phyloP scores from a whole-genome alignment of 2,113 vertebrate species.

The Dryoscopus gambensis region DNA sequence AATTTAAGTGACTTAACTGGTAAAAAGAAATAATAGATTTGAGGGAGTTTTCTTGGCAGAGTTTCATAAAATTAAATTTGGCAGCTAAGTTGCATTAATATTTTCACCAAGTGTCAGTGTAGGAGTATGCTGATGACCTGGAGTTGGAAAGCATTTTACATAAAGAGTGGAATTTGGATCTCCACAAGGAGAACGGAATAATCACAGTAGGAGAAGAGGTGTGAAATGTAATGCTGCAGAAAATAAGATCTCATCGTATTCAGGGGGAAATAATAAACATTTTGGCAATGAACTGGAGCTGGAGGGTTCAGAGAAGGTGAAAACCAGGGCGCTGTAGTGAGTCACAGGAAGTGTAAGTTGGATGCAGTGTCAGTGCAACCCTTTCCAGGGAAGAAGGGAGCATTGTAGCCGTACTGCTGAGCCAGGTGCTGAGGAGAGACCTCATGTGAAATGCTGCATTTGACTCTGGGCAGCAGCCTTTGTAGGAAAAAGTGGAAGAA shows the following conservation, averaged over 20 bases:
- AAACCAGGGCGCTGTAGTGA: neutral
- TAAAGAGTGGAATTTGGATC: neutral
- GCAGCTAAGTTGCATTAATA: neutral
- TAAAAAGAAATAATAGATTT: neutral
- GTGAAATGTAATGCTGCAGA: neutral
- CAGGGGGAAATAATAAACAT: neutral
- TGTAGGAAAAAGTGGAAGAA: neutral
- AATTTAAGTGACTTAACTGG: neutral
- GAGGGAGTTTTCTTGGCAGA: neutral
- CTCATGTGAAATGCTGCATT: rapidly evolving
- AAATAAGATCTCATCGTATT: neutral
- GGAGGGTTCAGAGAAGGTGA: neutral
- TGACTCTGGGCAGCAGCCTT: neutral
- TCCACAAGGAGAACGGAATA: neutral
- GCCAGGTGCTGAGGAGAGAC: neutral
- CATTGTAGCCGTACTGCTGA: rapidly evolving
- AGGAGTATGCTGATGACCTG: neutral
- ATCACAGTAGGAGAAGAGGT: neutral
- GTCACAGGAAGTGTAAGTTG: neutral
- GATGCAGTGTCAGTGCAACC: neutral
- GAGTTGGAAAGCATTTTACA: neutral
- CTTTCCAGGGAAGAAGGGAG: neutral
- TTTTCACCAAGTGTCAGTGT: neutral
- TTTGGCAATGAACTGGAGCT: neutral
- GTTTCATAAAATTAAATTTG: neutral